These are phyloP conservation scores for Karalla daura DNA, from an alignment of 2,797 vertebrate genomes.

Conservation along the genomic window DNA sequence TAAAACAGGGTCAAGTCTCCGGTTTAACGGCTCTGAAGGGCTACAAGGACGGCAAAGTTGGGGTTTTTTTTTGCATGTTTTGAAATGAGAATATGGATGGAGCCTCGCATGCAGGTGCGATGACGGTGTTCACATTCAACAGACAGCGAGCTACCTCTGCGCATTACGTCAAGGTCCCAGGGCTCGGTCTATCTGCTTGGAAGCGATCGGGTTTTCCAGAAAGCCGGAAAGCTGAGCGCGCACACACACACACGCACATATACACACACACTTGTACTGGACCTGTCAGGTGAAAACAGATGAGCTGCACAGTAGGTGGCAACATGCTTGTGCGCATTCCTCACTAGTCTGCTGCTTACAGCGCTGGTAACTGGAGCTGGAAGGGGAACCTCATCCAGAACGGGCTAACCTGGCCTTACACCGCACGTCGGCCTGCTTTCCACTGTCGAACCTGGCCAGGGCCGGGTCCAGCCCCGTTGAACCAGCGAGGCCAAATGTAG, in stretches of 20 bases:
- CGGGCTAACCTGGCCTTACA: conserved; percentile 48
- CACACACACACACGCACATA: conserved; percentile 17
- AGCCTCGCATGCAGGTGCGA: conserved; percentile 40
- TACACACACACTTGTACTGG: conserved; percentile 26
- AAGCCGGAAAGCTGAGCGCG: conserved; percentile 51
- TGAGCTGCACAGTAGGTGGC: conserved; percentile 77
- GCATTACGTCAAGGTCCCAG: conserved; percentile 55
- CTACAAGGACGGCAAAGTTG: too few species aligned
- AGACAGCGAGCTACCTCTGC: conserved; percentile 35
- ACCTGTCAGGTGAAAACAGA: conserved; percentile 77
- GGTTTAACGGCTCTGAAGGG: too few species aligned
- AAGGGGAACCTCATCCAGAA: conserved; percentile 60
- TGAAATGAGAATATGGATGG: too few species aligned
- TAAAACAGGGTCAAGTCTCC: too few species aligned
- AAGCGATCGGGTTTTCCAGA: conserved; percentile 53
- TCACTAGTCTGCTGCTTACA: conserved; percentile 70
- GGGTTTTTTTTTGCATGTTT: too few species aligned
- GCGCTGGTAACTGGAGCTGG: conserved; percentile 74
- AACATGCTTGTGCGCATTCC: conserved; percentile 76
- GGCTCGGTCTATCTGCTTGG: conserved; percentile 34
- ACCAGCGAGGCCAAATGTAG: conserved; percentile 6
- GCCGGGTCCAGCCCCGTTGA: conserved; percentile 26
- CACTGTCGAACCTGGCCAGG: conserved; percentile 25
- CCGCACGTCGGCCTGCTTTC: conserved; percentile 50
- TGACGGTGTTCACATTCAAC: conserved; percentile 57